Evolutionary conservation across 2,888 invertebrate genomes (phyloP).

Genomic region (Papilio gigon): DNA sequence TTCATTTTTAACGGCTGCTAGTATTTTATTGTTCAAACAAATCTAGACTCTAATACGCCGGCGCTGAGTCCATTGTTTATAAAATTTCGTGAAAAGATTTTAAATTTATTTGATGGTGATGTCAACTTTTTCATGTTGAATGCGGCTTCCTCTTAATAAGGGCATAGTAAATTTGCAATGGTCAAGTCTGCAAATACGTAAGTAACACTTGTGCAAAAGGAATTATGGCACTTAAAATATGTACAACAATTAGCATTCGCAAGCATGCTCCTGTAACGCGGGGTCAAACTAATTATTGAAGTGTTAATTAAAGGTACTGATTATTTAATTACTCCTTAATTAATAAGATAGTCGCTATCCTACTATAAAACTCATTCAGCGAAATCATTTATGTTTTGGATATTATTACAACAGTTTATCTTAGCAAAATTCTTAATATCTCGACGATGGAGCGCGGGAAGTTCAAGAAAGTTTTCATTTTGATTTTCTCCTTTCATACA

Average conservation of each 20-base stretch:
- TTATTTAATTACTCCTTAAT: constrained; percentile 17
- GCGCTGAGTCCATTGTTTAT: background rate
- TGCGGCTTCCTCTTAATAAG: constrained; percentile 25
- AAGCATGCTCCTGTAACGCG: constrained; percentile 13
- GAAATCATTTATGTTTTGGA: background rate
- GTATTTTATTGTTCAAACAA: constrained; percentile 20
- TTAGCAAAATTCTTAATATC: background rate
- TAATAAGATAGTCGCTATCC: background rate
- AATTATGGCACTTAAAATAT: constrained; percentile 21
- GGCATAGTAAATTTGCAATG: constrained; percentile 30
- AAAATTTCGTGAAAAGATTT: constrained; percentile 3
- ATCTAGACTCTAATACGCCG: background rate
- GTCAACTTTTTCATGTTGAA: constrained; percentile 37
- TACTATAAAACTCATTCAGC: background rate
- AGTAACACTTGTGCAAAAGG: constrained; percentile 27
- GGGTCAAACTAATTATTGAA: constrained; percentile 21
- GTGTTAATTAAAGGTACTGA: constrained; percentile 16
- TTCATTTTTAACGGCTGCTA: constrained; percentile 46
- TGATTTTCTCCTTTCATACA: too few species aligned
- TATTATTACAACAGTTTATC: too few species aligned
- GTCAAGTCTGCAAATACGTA: constrained; percentile 28
- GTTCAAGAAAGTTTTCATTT: too few species aligned
- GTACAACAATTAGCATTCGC: constrained; percentile 30
- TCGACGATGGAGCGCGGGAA: too few species aligned
- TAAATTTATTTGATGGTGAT: constrained; percentile 34